Evolutionary conservation across 92 coral and sea anemone species (phyloP), one percentile per base, ranked within the genome.

Genomic region (Plumapathes pennacea): DNA sequence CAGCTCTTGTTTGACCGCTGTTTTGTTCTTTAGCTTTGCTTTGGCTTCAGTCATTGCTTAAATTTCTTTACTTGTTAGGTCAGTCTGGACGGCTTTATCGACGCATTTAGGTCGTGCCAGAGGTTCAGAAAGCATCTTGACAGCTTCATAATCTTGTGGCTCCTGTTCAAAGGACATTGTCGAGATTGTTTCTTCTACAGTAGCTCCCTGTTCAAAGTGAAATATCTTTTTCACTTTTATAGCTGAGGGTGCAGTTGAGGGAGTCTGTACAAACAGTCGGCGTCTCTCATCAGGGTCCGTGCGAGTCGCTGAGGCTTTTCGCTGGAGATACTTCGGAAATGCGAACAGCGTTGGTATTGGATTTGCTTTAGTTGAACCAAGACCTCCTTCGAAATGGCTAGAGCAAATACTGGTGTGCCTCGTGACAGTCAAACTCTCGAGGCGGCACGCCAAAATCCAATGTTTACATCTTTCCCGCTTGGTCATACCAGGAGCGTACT

Each of bases 61-160:
- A 10, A 57, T 25, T 32, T 69, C 59, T 1, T 49, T 32, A 25
- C 57, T 15, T 6, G 76, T 68, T 3, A 69, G 11, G 12, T 61
- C 69, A 8, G 76, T 69, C 34, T 55, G 75, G 1, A 32, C 65
- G n/a, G 41, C 39, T 2, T 41, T 31, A 10, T 44, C 64, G 13
- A 31, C 29, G 38, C 32, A 38, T 25, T 23, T 3, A 0, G 72
- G 51, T 5, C 45, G 12, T 25, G 38, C 25, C 0, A 15, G 12
- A 22, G 20, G 33, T 29, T 5, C 50, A 43, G 50, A 43, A 43
- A 20, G 23, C 23, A 20, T 9, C 25, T 17, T 3, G 21, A 12
- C 25, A 9, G 31, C 24, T 1, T 34, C 55, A 2, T 2, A 34
- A 49, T 49, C 55, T 34, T 23, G 24, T 49, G 1, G 33, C 28